These are phyloP conservation scores for Drosophila nasuta DNA, from an alignment of 1,140 invertebrate species.

Conservation along the genomic window DNA sequence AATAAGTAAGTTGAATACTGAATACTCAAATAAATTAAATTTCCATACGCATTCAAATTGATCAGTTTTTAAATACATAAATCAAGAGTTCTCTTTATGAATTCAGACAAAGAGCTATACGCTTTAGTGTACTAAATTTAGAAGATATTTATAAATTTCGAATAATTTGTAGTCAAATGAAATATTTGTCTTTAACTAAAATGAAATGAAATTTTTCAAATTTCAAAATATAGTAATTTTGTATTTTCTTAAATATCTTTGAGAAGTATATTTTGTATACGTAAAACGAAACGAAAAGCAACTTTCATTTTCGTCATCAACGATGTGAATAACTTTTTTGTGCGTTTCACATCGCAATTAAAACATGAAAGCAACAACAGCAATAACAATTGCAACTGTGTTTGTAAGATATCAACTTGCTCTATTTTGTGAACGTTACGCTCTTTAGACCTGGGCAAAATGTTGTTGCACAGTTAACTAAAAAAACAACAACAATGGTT, in stretches of 20 bases:
- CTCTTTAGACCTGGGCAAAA: slow-evolving; percentile 29
- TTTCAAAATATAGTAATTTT: background rate
- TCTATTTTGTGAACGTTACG: slow-evolving; percentile 41
- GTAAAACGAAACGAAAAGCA: background rate
- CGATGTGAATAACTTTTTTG: slow-evolving; percentile 46
- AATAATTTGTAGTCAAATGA: background rate
- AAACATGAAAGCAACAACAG: slow-evolving; percentile 5
- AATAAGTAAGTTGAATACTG: slow-evolving; percentile 10
- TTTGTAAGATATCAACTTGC: slow-evolving; percentile 19
- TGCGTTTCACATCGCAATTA: slow-evolving; percentile 47
- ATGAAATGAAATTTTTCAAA: background rate
- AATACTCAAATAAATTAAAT: slow-evolving; percentile 16
- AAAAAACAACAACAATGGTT: slow-evolving; percentile 28
- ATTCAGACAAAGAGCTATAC: background rate
- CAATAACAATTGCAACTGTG: slow-evolving; percentile 10
- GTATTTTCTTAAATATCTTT: too few relatives aligned
- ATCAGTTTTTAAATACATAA: slow-evolving; percentile 7
- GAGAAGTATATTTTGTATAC: background rate
- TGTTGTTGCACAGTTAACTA: slow-evolving; percentile 35
- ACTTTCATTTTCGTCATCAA: slow-evolving; percentile 53
- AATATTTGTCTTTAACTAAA: background rate
- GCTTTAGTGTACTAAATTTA: background rate
- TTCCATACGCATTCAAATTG: slow-evolving; percentile 24
- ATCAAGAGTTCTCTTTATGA: background rate
- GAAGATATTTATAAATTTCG: background rate